phyloP scores from a whole-genome alignment of 2,113 vertebrate species.

The Myotis lucifugus region DNA sequence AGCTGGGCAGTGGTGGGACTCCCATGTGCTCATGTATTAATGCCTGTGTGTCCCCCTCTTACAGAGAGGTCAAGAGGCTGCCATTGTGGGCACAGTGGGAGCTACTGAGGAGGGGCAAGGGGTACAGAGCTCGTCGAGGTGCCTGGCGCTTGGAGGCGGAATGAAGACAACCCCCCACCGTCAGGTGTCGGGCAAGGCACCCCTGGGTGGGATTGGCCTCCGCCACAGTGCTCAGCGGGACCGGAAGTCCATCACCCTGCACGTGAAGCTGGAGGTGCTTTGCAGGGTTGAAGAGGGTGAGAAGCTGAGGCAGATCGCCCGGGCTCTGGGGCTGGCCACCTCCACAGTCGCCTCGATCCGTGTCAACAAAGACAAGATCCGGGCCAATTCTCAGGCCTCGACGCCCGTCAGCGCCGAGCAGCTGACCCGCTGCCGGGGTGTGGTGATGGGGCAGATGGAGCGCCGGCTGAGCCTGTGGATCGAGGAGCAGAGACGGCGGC shows the following conservation, averaged over 20 bases:
- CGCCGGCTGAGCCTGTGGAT: conserved; percentile 44
- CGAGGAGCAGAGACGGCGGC: conserved; percentile 21
- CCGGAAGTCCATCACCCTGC: conserved; percentile 44
- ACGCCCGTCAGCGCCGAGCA: background rate
- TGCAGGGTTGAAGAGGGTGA: conserved; percentile 50
- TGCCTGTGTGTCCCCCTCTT: background rate
- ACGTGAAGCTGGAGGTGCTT: conserved; percentile 45
- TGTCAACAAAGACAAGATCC: conserved; percentile 57
- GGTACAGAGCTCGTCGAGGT: background rate
- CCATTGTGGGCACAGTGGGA: background rate
- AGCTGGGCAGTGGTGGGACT: background rate
- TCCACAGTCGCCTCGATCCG: conserved; percentile 41
- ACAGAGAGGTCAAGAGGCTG: background rate
- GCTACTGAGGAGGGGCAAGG: background rate
- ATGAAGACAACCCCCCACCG: background rate
- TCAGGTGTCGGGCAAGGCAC: background rate
- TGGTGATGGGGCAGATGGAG: conserved; percentile 48
- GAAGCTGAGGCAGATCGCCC: conserved; percentile 40
- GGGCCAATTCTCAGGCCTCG: conserved; percentile 32
- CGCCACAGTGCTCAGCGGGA: background rate
- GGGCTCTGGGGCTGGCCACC: conserved; percentile 29
- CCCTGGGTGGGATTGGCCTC: background rate
- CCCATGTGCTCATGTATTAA: background rate
- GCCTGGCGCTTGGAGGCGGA: background rate
- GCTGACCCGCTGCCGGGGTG: background rate